A percentile compares a stretch with the other conserved stretches of the same genome.
Conservation (phyloP, 2,797 vertebrate genomes). For the Lophius americanus region DNA sequence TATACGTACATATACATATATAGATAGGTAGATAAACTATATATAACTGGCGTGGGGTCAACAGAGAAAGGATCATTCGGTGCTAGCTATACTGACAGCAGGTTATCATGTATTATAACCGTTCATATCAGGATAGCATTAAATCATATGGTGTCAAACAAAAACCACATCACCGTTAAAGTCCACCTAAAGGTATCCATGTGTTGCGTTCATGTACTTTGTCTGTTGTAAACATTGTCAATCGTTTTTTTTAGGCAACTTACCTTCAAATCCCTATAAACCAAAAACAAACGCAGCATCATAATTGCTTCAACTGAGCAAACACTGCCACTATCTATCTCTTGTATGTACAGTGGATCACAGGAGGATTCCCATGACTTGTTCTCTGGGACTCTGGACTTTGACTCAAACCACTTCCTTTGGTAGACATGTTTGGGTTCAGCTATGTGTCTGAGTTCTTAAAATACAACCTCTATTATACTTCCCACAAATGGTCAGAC, state of each 20-base stretch:
- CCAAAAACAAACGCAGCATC: neutral
- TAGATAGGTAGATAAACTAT: too few relatives aligned
- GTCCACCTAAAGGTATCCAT: conserved; percentile 46
- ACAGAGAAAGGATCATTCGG: conserved; percentile 63
- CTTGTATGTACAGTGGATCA: conserved; percentile 15
- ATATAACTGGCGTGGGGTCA: conserved; percentile 53
- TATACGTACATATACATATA: too few relatives aligned
- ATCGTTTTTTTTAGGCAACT: conserved; percentile 23
- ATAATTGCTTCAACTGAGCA: conserved; percentile 30
- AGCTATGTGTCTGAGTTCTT: conserved; percentile 46
- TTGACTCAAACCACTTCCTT: conserved; percentile 59
- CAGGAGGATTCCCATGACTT: conserved; percentile 63
- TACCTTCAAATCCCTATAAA: neutral
- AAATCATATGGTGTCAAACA: conserved; percentile 73
- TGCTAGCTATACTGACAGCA: conserved; percentile 60
- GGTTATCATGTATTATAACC: conserved; percentile 70
- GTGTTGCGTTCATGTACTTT: conserved; percentile 2
- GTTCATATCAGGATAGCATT: conserved; percentile 73
- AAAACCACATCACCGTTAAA: conserved; percentile 45
- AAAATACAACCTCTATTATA: conserved; percentile 64
- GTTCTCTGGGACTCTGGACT: conserved; percentile 50
- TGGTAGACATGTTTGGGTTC: conserved; percentile 64
- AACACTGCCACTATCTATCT: conserved; percentile 24
- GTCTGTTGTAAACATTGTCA: conserved; percentile 12
- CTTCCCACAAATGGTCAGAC: conserved; percentile 53